Conservation (phyloP, 2,888 invertebrate genomes). For the Tinea trinotella region DNA sequence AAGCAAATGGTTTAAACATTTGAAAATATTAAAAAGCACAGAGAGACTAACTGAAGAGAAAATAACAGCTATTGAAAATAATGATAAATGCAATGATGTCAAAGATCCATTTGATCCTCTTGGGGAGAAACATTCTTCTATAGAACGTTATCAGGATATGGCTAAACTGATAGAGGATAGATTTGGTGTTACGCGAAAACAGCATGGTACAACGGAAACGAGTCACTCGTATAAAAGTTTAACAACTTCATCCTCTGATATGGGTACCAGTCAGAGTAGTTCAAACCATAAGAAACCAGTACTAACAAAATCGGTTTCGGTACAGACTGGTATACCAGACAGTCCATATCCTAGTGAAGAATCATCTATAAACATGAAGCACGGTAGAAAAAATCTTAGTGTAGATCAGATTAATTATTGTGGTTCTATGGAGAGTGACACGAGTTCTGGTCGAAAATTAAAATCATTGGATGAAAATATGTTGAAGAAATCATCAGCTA, state of each 20-base stretch:
- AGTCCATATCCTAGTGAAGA: constrained; percentile 50
- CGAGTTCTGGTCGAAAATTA: constrained; percentile 62
- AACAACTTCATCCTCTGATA: constrained; percentile 67
- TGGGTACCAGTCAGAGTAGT: constrained; percentile 66
- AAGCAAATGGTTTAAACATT: constrained; percentile 77
- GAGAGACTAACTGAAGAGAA: constrained; percentile 61
- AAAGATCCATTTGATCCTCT: constrained; percentile 73
- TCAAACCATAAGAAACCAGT: constrained; percentile 64
- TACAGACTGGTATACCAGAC: constrained; percentile 66
- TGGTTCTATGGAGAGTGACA: constrained; percentile 65
- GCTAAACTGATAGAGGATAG: constrained; percentile 78
- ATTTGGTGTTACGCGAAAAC: constrained; percentile 68
- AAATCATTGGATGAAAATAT: constrained; percentile 65
- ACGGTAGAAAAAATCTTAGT: constrained; percentile 61
- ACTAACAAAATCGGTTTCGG: constrained; percentile 65
- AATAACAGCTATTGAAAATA: constrained; percentile 50
- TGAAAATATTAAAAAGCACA: constrained; percentile 65
- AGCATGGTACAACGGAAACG: constrained; percentile 61
- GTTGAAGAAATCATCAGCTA: constrained; percentile 59
- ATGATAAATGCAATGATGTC: constrained; percentile 51
- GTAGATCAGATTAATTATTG: constrained; percentile 69
- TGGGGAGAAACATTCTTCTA: constrained; percentile 77
- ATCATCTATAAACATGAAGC: constrained; percentile 58
- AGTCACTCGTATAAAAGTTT: constrained; percentile 67
- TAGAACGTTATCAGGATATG: constrained; percentile 81